Percentiles rank a stretch among this genome's conserved stretches.
Conservation (phyloP, 2,888 invertebrate species). For the Podotricha telesiphe region DNA sequence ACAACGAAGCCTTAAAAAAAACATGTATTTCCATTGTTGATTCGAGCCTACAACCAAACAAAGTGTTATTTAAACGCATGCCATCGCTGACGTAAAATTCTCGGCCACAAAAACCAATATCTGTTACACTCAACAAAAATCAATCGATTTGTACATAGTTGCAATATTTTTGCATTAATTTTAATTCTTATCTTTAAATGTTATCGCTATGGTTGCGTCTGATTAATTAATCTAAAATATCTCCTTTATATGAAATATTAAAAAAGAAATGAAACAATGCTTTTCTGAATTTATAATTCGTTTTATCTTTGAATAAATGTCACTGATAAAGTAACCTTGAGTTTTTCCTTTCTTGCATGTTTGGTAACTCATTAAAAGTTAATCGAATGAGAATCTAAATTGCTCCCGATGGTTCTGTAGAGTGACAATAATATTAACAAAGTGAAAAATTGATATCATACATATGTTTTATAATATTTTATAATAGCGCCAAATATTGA, state of each 20-base stretch:
- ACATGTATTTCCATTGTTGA: constrained; percentile 1
- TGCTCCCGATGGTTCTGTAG: background rate
- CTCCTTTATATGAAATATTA: background rate
- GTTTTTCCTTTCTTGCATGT: background rate
- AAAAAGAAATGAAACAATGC: background rate
- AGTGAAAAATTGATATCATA: too few relatives aligned
- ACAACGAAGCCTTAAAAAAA: background rate
- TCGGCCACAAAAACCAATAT: background rate
- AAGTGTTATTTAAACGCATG: constrained; percentile 1
- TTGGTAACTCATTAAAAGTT: background rate
- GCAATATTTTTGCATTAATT: background rate
- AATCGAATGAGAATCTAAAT: background rate
- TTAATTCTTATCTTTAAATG: background rate
- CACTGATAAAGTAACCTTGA: background rate
- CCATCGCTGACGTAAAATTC: background rate
- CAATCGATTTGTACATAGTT: background rate
- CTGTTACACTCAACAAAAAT: background rate
- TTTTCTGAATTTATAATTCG: background rate
- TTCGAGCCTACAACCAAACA: background rate
- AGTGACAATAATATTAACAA: background rate
- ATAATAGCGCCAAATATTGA: too few relatives aligned
- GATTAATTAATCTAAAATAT: background rate
- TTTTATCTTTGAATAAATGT: background rate
- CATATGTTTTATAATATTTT: too few relatives aligned
- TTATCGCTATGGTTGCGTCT: background rate